Base-by-base conservation (phyloP, 2,797 vertebrate genomes). In the Coranthus polyacanthus region DNA sequence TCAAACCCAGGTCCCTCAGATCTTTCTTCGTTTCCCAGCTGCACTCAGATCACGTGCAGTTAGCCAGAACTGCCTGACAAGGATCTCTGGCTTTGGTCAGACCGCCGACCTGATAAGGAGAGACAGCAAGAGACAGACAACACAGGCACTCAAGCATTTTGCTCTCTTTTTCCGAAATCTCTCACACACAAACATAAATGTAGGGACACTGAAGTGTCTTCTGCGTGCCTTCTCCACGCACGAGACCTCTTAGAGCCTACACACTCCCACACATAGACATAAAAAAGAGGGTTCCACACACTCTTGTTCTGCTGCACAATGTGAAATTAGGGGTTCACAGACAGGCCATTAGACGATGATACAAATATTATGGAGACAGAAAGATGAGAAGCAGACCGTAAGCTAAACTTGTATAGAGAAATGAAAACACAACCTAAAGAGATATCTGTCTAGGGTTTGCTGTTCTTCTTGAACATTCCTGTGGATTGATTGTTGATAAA, bases 11-110 rank as follows among this genome's bases (percentile, higher is more conserved):
- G 71, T 84, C 75, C 65, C 53, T 87, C 51, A 81, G 75, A 85
- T 80, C 66, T 81, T 64, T 39, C 60, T 21, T 20, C 22, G 68
- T 76, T 81, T 76, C 59, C 72, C 78, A 84, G 88, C 88, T 87
- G 73, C 64, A 57, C 63, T 79, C 62, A 39, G 69, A 79, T 91
- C 87, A 90, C 53, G 47, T 84, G 81, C 68, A 75, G 71, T 81
- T 85, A 71, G 73, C 71, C 77, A 83, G 51, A 82, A 64, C 43
- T 12, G 51, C 18, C 66, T 58, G 83, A 91, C 86, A 83, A 77
- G 61, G 64, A 90, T 88, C 79, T 89, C 80, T 88, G 88, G 82
- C 79, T 87, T 89, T 74, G 82, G 82, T 88, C 80, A 83, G 82
- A 85, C 81, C 10, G 36, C 72, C 13, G 9, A 46, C 32, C 64